Conservation (phyloP, 2,888 invertebrate genomes). For the Alloplasta piceator region DNA sequence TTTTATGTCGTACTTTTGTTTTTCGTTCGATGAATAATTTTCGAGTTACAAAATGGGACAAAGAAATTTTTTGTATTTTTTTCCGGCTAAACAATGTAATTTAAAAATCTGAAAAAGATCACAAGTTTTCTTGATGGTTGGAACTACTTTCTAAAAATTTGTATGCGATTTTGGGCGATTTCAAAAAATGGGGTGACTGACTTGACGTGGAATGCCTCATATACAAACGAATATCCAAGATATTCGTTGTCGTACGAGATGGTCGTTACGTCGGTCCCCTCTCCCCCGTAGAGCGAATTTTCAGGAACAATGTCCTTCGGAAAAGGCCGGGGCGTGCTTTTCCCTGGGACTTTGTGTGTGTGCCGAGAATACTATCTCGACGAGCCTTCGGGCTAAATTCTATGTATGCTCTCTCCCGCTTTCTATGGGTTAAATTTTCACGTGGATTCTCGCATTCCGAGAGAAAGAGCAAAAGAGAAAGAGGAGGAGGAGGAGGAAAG, state of each 20-base stretch:
- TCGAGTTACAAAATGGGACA: too few relatives aligned
- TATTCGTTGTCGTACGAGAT: slow-evolving; percentile 33
- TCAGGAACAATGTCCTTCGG: slow-evolving; percentile 60
- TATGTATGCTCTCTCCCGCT: slow-evolving; percentile 3
- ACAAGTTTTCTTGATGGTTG: too few relatives aligned
- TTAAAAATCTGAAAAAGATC: too few relatives aligned
- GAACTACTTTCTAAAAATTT: too few relatives aligned
- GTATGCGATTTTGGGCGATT: too few relatives aligned
- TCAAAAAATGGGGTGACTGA: too few relatives aligned
- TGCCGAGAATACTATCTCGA: slow-evolving; percentile 20
- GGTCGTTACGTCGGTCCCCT: slow-evolving; percentile 39
- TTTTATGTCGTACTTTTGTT: too few relatives aligned
- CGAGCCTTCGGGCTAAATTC: slow-evolving; percentile 51
- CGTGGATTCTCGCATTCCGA: slow-evolving; percentile 32
- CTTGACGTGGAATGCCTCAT: too few relatives aligned
- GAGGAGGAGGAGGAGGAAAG: slow-evolving; percentile 28
- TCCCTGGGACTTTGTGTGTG: slow-evolving; percentile 14
- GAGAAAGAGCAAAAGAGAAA: slow-evolving; percentile 14
- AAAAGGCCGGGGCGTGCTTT: slow-evolving; percentile 47
- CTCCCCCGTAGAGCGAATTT: slow-evolving; percentile 31
- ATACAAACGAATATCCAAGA: not conserved
- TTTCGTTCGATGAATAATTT: too few relatives aligned
- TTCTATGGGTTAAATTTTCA: slow-evolving; percentile 8
- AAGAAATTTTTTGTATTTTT: too few relatives aligned
- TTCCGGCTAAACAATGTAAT: too few relatives aligned